These are phyloP conservation scores for Hippopotamyrus pictus DNA, from an alignment of 2,797 vertebrate genomes.

Conservation along the genomic window DNA sequence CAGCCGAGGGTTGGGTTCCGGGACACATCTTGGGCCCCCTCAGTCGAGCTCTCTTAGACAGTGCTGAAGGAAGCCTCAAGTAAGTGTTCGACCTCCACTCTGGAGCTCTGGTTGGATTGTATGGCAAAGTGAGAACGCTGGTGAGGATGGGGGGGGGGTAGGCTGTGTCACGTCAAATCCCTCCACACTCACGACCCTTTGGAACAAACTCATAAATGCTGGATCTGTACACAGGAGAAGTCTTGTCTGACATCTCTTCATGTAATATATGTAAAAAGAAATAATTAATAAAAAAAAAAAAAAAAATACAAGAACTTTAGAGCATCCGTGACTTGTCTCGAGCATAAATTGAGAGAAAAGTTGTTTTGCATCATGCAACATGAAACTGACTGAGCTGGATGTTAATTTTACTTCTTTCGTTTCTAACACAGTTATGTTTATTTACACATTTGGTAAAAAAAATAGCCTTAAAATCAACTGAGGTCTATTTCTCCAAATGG, in stretches of 20 bases:
- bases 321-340: constrained; percentile 56
- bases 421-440: constrained; percentile 67
- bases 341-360: constrained; percentile 40
- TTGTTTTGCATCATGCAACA: constrained; percentile 57
- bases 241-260: constrained; percentile 45
- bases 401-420: constrained; percentile 64
- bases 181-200: constrained; percentile 37
- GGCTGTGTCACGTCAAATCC: constrained; percentile 38
- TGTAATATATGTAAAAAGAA: constrained; percentile 57
- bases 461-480: constrained; percentile 57
- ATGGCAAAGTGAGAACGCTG: constrained; percentile 42
- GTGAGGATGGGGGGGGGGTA: constrained; percentile 52
- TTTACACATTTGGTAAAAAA: constrained; percentile 50
- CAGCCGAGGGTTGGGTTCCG: constrained; percentile 94
- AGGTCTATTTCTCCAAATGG: constrained; percentile 63
- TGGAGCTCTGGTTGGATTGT: constrained; percentile 64
- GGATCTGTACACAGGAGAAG: constrained; percentile 52
- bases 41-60: constrained; percentile 61
- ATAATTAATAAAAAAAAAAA: constrained; percentile 41
- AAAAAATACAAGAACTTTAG: constrained; percentile 51
- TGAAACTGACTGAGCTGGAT: constrained; percentile 85
- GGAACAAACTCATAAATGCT: constrained; percentile 59
- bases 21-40: constrained; percentile 79
- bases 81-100: constrained; percentile 63
- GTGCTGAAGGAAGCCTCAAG: constrained; percentile 70